phyloP scores from a whole-genome alignment of 2,113 vertebrate genomes.

The Oreochromis niloticus region DNA sequence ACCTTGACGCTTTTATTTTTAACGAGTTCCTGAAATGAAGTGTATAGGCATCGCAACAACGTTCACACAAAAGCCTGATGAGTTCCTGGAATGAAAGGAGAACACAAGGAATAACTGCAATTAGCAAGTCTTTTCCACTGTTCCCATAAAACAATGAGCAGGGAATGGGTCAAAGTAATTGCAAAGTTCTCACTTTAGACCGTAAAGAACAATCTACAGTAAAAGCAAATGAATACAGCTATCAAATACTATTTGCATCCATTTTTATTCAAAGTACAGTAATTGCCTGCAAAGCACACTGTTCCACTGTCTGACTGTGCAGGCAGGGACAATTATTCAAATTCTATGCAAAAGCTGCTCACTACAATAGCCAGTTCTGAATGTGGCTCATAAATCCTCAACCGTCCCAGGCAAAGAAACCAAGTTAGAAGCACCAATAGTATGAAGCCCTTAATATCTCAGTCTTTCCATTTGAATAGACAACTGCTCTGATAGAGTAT shows the following conservation, averaged over 20 bases:
- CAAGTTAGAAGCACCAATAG: not conserved
- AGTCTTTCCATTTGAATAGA: not conserved
- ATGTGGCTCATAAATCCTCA: not conserved
- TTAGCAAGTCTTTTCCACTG: not conserved
- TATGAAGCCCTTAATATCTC: not conserved
- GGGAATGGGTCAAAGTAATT: not conserved
- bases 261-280: not conserved
- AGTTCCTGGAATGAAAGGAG: not conserved
- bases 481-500: not conserved
- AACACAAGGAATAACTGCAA: not conserved
- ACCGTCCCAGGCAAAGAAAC: not conserved
- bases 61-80: not conserved
- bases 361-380: not conserved
- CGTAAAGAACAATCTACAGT: not conserved
- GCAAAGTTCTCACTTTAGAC: not conserved
- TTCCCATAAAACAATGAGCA: not conserved
- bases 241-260: constrained; percentile 3
- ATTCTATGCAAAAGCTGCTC: constrained; percentile 25
- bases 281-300: not conserved
- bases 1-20: not conserved
- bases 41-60: not conserved
- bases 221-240: constrained; percentile 1
- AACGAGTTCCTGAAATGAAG: not conserved
- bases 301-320: constrained; percentile 6
- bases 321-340: constrained; percentile 34